These are phyloP conservation scores for Pharmacophagus antenor DNA, from an alignment of 2,888 invertebrate genomes.

Conservation along the genomic window DNA sequence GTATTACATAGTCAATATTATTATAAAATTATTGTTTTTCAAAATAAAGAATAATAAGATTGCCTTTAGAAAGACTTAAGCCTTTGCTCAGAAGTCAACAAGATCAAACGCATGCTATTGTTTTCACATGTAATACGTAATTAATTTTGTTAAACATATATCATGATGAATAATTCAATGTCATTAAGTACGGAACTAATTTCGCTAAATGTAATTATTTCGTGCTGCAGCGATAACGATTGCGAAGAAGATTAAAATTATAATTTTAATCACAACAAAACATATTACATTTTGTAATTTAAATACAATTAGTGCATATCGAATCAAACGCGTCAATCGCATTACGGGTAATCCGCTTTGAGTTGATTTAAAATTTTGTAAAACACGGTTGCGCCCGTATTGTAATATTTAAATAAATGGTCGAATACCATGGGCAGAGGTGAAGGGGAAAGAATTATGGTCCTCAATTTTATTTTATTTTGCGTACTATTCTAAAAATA, in stretches of 20 bases:
- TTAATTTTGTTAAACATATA: background rate
- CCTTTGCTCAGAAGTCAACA: background rate
- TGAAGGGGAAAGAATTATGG: background rate
- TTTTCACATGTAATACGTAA: background rate
- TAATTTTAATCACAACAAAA: slow-evolving; percentile 23
- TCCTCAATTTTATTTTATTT: background rate
- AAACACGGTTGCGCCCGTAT: background rate
- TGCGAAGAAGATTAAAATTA: slow-evolving; percentile 23
- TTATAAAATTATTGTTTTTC: background rate
- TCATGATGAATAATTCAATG: slow-evolving; percentile 1
- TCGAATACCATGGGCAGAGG: background rate
- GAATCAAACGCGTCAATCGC: slow-evolving; percentile 16
- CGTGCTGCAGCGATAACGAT: slow-evolving; percentile 14
- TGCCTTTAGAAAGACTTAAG: background rate
- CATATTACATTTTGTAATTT: slow-evolving; percentile 18
- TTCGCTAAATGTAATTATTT: slow-evolving; percentile 21
- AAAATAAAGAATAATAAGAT: no score
- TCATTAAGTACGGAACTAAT: slow-evolving; percentile 2
- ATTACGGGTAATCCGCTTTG: slow-evolving; percentile 19
- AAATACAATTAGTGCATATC: slow-evolving; percentile 24
- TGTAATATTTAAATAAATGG: background rate
- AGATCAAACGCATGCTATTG: background rate
- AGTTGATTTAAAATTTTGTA: slow-evolving; percentile 21
- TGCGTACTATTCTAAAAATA: no score
- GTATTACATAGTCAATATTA: slow-evolving; percentile 3